Base-by-base conservation (phyloP, 2,888 invertebrate species). In the Sepioteuthis lessoniana region DNA sequence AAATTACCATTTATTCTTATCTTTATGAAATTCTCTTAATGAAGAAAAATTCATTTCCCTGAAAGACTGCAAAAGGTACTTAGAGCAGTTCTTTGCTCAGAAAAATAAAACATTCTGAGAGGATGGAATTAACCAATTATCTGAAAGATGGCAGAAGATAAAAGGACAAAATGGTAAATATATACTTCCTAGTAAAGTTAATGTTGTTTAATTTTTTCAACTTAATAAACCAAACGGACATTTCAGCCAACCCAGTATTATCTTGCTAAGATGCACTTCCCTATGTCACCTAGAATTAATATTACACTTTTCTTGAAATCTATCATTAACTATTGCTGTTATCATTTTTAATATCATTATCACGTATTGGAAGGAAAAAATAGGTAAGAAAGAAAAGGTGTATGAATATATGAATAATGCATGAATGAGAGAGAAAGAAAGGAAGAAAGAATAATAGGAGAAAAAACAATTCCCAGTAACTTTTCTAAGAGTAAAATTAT, bases 261-360 rank as follows among this genome's bases (percentile, higher is more conserved):
- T 76, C 76, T 35, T 76, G n/a, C 76, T 21, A 5, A 76, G 76
- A n/a, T 76, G 76, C 76, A 76, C 76, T 76, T 35, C 76, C 19
- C 76, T n/a, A 76, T 35, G n/a, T n/a, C 76, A 76, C 76, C 35
- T 76, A 76, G 76, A 76, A 76, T 76, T 76, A 16, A 76, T 76
- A 16, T 76, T 76, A 76, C 76, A 76, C 76, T 76, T 76, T 76
- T 35, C 76, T 76, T 76, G 76, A 35, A 76, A n/a, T 76, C 35
- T 76, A 35, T 76, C 76, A 76, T 76, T 76, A 76, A 16, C n/a
- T 76, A 76, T 76, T 76, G n/a, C 76, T 76, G 76, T 76, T 76
- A 76, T 76, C 76, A 76, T 76, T 76, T 76, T 76, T 76, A 76
- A 76, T 76, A 76, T 76, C 76, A 76, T 76, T 76, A 76, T 76